These are phyloP conservation scores for Tupaia chinensis DNA, from an alignment of 2,113 vertebrate genomes.

Conservation along the genomic window DNA sequence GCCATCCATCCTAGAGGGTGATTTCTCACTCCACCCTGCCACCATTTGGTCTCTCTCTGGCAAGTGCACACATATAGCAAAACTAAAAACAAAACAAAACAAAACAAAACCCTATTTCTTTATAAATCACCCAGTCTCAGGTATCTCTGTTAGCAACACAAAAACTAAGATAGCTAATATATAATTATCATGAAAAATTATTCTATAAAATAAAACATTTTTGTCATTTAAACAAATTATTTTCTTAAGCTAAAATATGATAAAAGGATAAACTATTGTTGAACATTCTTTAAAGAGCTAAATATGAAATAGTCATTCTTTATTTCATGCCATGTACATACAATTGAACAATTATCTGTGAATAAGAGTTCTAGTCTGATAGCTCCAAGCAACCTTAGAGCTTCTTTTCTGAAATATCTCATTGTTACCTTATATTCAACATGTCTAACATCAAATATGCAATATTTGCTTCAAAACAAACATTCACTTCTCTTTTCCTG, in stretches of 20 bases:
- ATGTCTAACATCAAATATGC: not conserved
- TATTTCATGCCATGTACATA: not conserved
- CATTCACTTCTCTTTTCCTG: not conserved
- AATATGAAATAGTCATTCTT: not conserved
- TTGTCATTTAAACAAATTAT: slow-evolving; percentile 27
- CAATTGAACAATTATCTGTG: not conserved
- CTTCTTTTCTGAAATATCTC: not conserved
- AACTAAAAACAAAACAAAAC: no score
- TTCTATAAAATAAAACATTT: slow-evolving; percentile 41
- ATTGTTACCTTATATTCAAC: not conserved
- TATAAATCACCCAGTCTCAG: no score
- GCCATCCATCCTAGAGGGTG: no score
- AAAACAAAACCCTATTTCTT: no score
- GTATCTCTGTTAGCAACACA: no score
- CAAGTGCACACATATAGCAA: no score
- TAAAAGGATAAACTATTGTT: not conserved
- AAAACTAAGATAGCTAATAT: not conserved
- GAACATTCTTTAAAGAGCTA: not conserved
- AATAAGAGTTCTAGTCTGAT: not conserved
- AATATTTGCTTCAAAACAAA: slow-evolving; percentile 44
- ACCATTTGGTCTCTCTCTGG: no score
- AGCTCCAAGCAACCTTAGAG: not conserved
- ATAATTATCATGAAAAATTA: slow-evolving; percentile 28
- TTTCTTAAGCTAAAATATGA: slow-evolving; percentile 37
- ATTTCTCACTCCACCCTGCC: no score